Percentiles rank a stretch among this genome's conserved stretches.
phyloP scores from a whole-genome alignment of 1,140 invertebrate species.

The Bombus huntii region DNA sequence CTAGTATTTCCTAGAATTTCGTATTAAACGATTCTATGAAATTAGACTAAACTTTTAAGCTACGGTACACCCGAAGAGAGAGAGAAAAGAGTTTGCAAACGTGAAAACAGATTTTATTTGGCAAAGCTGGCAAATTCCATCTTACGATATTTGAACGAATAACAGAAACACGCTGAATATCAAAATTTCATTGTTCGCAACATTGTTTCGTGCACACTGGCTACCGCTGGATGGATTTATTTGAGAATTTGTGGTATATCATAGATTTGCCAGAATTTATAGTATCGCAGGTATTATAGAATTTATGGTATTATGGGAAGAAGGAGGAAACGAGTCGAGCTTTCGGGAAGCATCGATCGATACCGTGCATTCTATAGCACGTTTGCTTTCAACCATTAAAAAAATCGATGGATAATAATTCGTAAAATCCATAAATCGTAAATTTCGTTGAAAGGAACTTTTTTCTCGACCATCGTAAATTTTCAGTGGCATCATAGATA shows the following conservation, averaged over 20 bases:
- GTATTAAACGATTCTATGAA: not conserved
- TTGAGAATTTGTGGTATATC: slow-evolving; percentile 2
- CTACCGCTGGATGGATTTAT: not conserved
- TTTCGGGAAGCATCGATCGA: not conserved
- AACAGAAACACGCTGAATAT: not conserved
- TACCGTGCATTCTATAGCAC: not conserved
- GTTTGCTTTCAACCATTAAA: no score
- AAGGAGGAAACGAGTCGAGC: not conserved
- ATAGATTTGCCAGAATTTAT: not conserved
- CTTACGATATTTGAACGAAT: not conserved
- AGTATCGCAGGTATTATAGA: not conserved
- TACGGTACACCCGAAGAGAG: not conserved
- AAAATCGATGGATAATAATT: no score
- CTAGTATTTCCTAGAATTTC: not conserved
- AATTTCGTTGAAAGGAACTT: no score
- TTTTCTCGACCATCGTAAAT: no score
- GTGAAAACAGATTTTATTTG: not conserved
- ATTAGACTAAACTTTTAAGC: not conserved
- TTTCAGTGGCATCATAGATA: no score
- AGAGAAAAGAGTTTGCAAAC: not conserved
- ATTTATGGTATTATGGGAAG: not conserved
- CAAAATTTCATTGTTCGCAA: not conserved
- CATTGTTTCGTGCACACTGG: not conserved
- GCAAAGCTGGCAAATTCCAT: not conserved
- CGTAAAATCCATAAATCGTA: no score